Base-by-base conservation (phyloP, 2,797 vertebrate species). In the Xenops minutus region DNA sequence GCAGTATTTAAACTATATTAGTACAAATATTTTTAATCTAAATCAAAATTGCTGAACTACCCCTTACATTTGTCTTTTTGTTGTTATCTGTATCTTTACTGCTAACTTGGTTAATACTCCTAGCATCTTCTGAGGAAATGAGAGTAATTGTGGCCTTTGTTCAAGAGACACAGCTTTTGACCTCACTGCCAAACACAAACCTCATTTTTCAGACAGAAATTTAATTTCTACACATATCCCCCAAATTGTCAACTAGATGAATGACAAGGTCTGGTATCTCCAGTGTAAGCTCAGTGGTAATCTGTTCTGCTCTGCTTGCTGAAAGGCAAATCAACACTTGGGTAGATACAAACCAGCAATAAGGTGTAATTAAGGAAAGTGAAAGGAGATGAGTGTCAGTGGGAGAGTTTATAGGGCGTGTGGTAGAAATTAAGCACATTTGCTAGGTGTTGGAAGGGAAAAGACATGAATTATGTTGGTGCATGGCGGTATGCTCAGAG, bases 311-410 rank as follows among this genome's bases (percentile, higher is more conserved):
- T 85, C 37, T 48, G 36, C 74, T 32, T 71, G 89, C 74, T 89
- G 81, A 95, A 93, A 96, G 75, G 48, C 89, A 85, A 89, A 94
- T 87, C 75, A 91, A 87, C 85, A 74, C 71, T 18, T 9, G 43
- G 56, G 88, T 15, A 79, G 34, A 89, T 63, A 52, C 89, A 79
- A 88, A 63, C 44, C 55, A 93, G 81, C 56, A 78, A 94, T 1
- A 49, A 75, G 67, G 56, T 89, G 59, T 91, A 93, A 96, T 96
- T 96, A 94, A 79, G 72, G 92, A 95, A 94, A 96, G 95, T 85
- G 94, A 95, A 96, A 87, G 67, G 94, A 93, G 92, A 92, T 77
- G 91, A 96, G 74, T 77, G 94, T 87, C 82, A 74, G 36, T 44
- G 21, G 48, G 59, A 82, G 69, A 94, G 95, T 87, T 94, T 85